Evolutionary conservation across 1,140 invertebrate genomes (phyloP).

Genomic region (Danaus melanippus): DNA sequence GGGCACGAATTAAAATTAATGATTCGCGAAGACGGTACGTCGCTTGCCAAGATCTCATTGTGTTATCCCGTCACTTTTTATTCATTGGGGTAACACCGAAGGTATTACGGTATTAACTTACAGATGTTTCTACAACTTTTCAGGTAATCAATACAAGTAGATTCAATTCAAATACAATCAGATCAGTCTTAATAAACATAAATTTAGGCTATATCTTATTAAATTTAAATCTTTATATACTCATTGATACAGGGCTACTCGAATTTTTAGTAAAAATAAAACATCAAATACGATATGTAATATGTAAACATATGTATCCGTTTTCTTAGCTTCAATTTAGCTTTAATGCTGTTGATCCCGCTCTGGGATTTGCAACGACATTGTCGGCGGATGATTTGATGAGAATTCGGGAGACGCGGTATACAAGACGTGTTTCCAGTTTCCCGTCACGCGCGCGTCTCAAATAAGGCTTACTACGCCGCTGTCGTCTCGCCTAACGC

Average conservation of each 20-base stretch:
- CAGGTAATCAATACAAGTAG: conserved; percentile 5
- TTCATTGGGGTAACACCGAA: conserved; percentile 44
- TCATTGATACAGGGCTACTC: too few relatives aligned
- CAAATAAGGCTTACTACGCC: conserved; percentile 67
- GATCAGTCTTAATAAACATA: too few relatives aligned
- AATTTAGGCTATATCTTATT: too few relatives aligned
- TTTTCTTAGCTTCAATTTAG: conserved; percentile 57
- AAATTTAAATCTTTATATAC: too few relatives aligned
- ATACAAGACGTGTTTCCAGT: conserved; percentile 62
- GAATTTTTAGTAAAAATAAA: background rate
- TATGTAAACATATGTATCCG: conserved; percentile 39
- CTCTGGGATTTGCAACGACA: conserved; percentile 61
- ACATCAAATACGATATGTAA: conserved; percentile 11
- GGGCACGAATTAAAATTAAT: conserved; percentile 71
- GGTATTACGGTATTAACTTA: conserved; percentile 36
- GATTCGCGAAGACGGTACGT: conserved; percentile 56
- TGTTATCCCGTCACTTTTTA: conserved; percentile 63
- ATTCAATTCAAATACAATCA: too few relatives aligned
- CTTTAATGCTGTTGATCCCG: conserved; percentile 65
- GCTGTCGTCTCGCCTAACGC: conserved; percentile 44
- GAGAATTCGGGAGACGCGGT: conserved; percentile 63
- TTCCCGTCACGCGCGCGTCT: conserved; percentile 65
- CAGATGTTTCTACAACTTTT: conserved; percentile 47
- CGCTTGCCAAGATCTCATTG: conserved; percentile 49
- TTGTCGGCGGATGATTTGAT: conserved; percentile 66